Conservation (phyloP, 2,113 vertebrate genomes). For the Oceanites oceanicus region DNA sequence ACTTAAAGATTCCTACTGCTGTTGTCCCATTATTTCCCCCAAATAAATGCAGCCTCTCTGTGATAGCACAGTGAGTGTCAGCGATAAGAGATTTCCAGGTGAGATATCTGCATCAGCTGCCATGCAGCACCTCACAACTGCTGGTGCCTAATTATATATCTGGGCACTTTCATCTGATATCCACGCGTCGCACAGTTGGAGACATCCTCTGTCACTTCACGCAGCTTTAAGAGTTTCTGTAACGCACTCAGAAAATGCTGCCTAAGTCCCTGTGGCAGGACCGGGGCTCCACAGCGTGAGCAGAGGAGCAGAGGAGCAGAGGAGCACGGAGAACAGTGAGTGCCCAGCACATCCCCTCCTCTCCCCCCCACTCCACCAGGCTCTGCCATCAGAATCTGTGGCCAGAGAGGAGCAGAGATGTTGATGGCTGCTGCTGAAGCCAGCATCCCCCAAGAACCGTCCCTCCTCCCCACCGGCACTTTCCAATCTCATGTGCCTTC, state of each 20-base stretch:
- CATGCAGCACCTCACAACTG: neutral
- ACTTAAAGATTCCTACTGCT: neutral
- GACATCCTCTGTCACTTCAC: neutral
- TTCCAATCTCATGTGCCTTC: neutral
- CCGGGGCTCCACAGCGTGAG: rapidly evolving
- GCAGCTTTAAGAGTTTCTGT: neutral
- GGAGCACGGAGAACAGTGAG: neutral
- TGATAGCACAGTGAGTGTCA: neutral
- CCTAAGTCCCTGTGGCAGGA: neutral
- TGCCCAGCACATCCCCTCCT: rapidly evolving
- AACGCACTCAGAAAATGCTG: neutral
- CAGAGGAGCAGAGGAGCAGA: neutral
- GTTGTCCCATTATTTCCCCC: neutral
- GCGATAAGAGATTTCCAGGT: neutral
- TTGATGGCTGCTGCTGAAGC: neutral
- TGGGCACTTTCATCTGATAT: neutral
- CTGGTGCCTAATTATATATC: neutral
- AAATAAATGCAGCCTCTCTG: neutral
- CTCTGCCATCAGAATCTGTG: neutral
- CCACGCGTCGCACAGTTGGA: rapidly evolving
- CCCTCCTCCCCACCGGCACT: rapidly evolving
- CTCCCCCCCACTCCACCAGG: rapidly evolving
- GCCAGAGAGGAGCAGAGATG: neutral
- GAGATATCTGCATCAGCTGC: neutral
- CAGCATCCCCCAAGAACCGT: neutral